Evolutionary conservation across 2,113 vertebrate genomes (phyloP).

Genomic region (Aplodontia rufa): DNA sequence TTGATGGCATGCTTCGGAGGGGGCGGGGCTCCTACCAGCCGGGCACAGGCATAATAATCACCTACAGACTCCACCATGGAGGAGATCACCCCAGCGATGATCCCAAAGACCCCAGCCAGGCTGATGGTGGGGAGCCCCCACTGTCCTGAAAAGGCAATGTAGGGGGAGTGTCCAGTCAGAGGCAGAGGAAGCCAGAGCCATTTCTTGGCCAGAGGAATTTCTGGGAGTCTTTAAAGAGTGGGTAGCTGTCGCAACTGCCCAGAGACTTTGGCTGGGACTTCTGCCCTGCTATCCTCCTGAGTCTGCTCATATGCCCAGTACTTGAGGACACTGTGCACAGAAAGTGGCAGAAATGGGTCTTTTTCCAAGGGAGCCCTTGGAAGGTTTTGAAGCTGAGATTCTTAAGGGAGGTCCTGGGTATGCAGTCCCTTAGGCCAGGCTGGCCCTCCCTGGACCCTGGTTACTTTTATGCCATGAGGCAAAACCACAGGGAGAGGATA

Average conservation of each 20-base stretch:
- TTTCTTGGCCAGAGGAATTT: not conserved
- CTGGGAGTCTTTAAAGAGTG: not conserved
- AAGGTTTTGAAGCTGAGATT: not conserved
- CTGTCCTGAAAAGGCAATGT: constrained; percentile 87
- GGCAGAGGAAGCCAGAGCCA: not conserved
- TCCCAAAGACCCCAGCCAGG: constrained; percentile 94
- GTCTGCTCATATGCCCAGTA: not conserved
- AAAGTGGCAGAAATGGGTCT: not conserved
- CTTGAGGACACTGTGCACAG: not conserved
- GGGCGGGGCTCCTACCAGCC: constrained; percentile 92
- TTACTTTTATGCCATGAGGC: not conserved
- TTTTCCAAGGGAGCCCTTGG: not conserved
- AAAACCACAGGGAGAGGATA: not conserved
- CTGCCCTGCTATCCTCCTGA: not conserved
- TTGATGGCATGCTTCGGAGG: constrained; percentile 94
- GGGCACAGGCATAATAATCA: constrained; percentile 96
- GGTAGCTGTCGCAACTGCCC: not conserved
- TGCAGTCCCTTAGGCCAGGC: fast-evolving
- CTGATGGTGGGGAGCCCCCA: constrained; percentile 96
- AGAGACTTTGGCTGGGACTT: too few relatives aligned
- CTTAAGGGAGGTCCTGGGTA: not conserved
- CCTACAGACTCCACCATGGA: constrained; percentile 98
- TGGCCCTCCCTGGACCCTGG: too few relatives aligned
- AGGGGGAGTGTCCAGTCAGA: not conserved
- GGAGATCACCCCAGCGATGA: constrained; percentile 94